phyloP scores from a whole-genome alignment of 2,888 invertebrate species.

The Meteorus cinctellus region DNA sequence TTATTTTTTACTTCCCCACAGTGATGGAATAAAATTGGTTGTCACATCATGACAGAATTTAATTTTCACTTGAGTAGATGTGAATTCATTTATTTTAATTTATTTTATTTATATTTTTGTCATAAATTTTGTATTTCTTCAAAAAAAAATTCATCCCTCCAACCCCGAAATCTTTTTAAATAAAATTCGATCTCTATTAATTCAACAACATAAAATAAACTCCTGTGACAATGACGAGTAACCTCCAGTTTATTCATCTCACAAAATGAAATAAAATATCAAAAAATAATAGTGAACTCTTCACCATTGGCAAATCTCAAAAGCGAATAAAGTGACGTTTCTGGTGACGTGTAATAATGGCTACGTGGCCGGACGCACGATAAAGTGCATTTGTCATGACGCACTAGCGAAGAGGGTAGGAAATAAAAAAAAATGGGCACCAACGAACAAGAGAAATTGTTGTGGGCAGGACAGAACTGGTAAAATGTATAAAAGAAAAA shows the following conservation, averaged over 20 bases:
- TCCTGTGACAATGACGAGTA: not conserved
- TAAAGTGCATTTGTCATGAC: constrained; percentile 49
- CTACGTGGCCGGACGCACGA: constrained; percentile 40
- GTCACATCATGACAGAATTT: too few relatives aligned
- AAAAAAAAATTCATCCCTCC: too few relatives aligned
- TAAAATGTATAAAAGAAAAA: not conserved
- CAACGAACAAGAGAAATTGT: constrained; percentile 34
- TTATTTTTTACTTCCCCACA: not conserved
- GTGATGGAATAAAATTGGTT: too few relatives aligned
- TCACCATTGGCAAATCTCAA: constrained; percentile 18
- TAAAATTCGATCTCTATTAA: not conserved
- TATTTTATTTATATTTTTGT: too few relatives aligned
- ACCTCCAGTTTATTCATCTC: not conserved
- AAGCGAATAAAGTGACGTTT: constrained; percentile 24
- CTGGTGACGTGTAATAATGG: constrained; percentile 45
- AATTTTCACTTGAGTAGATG: too few relatives aligned
- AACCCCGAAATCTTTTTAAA: too few relatives aligned
- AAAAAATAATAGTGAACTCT: not conserved
- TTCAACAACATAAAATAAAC: not conserved
- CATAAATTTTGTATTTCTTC: too few relatives aligned
- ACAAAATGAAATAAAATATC: too few relatives aligned
- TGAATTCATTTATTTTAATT: too few relatives aligned
- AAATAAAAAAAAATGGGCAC: not conserved
- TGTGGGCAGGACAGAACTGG: constrained; percentile 18
- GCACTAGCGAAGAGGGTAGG: constrained; percentile 5